These are phyloP conservation scores for Dynastes grantii DNA, from an alignment of 2,888 invertebrate genomes.

Conservation along the genomic window DNA sequence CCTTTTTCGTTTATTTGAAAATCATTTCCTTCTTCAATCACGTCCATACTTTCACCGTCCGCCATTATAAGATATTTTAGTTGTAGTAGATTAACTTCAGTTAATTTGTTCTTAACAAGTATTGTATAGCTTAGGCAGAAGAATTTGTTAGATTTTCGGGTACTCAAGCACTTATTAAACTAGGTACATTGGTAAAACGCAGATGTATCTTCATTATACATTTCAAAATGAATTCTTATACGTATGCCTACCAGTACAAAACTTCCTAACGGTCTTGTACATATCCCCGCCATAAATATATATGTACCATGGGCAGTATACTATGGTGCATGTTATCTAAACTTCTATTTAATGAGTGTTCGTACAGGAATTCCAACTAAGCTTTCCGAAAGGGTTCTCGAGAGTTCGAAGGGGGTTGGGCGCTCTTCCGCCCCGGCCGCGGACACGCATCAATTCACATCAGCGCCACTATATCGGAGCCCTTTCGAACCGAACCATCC, in stretches of 20 bases:
- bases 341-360: conserved; percentile 52
- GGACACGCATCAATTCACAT: conserved; percentile 36
- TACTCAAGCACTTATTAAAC: no score
- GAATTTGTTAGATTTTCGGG: no score
- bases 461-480: conserved; percentile 4
- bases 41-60: conserved; percentile 62
- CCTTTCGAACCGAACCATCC: conserved; percentile 7
- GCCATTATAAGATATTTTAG: conserved; percentile 46
- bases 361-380: conserved; percentile 51
- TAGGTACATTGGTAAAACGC: no score
- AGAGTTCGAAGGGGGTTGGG: conserved; percentile 32
- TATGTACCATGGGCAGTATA: neutral
- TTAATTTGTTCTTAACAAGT: no score
- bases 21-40: conserved; percentile 69
- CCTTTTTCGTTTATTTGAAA: conserved; percentile 61
- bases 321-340: conserved; percentile 48
- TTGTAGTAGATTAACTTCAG: neutral
- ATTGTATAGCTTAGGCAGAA: no score
- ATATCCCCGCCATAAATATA: neutral
- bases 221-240: no score
- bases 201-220: no score
- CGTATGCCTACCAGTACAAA: no score
- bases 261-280: no score
- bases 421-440: neutral
- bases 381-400: conserved; percentile 48